These are phyloP conservation scores for Xestia c-nigrum DNA, from an alignment of 2,888 invertebrate genomes.

Conservation along the genomic window DNA sequence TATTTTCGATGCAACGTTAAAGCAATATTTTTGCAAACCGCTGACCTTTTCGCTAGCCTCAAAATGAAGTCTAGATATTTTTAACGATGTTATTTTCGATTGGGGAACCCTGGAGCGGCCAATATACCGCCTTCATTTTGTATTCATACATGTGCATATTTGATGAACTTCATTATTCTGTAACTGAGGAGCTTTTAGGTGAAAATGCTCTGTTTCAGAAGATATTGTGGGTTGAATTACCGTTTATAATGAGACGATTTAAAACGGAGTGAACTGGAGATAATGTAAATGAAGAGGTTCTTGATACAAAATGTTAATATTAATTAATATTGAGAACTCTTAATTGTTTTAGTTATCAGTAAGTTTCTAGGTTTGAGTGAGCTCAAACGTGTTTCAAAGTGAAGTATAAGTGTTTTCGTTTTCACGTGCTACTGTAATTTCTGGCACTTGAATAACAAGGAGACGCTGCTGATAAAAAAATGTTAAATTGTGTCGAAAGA, in stretches of 20 bases:
- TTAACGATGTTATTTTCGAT: conserved; percentile 33
- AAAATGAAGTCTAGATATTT: conserved; percentile 30
- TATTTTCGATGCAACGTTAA: neutral
- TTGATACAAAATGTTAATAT: neutral
- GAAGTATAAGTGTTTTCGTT: neutral
- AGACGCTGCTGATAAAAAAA: no score
- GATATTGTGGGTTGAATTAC: conserved; percentile 7
- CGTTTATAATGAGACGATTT: neutral
- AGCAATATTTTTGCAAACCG: neutral
- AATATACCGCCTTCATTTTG: conserved; percentile 24
- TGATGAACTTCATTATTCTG: conserved; percentile 46
- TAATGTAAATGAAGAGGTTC: neutral
- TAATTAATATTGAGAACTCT: neutral
- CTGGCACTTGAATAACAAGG: no score
- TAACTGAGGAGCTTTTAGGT: conserved; percentile 4
- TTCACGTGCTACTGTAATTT: neutral
- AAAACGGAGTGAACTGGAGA: neutral
- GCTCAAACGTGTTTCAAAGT: neutral
- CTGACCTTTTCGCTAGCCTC: conserved; percentile 11
- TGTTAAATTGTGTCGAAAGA: no score
- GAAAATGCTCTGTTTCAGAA: conserved; percentile 18
- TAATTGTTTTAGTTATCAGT: neutral
- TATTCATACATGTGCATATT: conserved; percentile 55
- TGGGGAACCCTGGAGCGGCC: conserved; percentile 24
- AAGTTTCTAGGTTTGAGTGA: neutral